Evolutionary conservation across 2,113 vertebrate genomes (phyloP), one percentile per base, ranked within the genome.

Genomic region (Ivindomyrus marchei): DNA sequence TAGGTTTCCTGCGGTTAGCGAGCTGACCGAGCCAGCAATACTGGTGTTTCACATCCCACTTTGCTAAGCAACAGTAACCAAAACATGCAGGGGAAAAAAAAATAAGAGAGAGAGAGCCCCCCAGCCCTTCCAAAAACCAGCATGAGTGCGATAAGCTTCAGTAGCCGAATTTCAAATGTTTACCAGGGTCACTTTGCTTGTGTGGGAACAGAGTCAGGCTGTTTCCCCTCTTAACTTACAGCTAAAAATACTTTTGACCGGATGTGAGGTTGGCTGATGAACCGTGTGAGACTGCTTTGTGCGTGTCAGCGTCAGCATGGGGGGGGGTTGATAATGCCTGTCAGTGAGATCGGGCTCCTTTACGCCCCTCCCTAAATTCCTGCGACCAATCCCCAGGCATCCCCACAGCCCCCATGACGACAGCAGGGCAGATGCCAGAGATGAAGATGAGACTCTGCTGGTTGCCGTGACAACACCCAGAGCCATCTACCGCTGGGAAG

Each of bases 201-300:
- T 87, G 85, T 87, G 85, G 85, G 85, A 87, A 87, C 31, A 56
- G 4, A 56, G 15, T 31, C 27, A 56, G 9, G 27, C 42, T 13
- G 27, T 39, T 47, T 87, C 85, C 85, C 31, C 85, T 87, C 85
- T 53, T n/a, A 47, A 49, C 49, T 42, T n/a, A 47, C 27, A 3
- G 39, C 89, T 90, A 86, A 86, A 87, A 87, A 90, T 90, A 86
- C 52, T 31, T 17, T 31, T 47, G 56, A 85, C 52, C 85, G 84
- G 89, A 90, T 90, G 58, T 52, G 45, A 27, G 49, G 56, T 77
- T 84, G 46, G 74, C 49, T n/a, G 88, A 49, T 89, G 74, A 24
- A 50, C 53, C 36, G 19, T 66, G 52, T 17, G 27, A 87, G 49
- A 87, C 15, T 2, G 24, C 27, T 47, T 70, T 89, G 74, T 42